phyloP scores from a whole-genome alignment of 2,113 vertebrate genomes.

The Pitta sordida region DNA sequence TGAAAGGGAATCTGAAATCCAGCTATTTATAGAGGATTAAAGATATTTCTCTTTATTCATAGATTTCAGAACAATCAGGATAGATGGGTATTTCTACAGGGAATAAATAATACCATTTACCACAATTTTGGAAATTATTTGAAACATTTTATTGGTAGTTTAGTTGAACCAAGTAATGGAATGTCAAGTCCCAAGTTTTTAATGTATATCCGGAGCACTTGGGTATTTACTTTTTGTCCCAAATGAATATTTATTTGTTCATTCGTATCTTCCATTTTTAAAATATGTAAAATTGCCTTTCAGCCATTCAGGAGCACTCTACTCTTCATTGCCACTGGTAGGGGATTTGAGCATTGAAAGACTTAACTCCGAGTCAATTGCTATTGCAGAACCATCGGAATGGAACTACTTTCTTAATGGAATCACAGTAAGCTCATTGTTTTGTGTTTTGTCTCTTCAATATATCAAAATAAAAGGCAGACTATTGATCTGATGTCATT shows the following conservation, averaged over 20 bases:
- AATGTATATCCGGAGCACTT: not conserved
- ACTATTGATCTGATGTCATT: not conserved
- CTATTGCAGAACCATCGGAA: not conserved
- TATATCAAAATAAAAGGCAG: not conserved
- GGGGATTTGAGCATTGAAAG: not conserved
- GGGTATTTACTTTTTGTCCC: not conserved
- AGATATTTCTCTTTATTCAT: slow-evolving; percentile 41
- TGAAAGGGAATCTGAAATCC: slow-evolving; percentile 35
- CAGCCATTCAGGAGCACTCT: not conserved
- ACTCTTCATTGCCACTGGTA: not conserved
- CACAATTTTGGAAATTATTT: slow-evolving; percentile 66
- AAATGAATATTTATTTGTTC: not conserved
- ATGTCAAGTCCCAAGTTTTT: not conserved
- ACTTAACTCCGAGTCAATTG: not conserved
- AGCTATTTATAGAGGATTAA: slow-evolving; percentile 33
- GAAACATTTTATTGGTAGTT: slow-evolving; percentile 52
- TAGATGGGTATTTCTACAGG: slow-evolving; percentile 46
- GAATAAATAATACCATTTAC: slow-evolving; percentile 6
- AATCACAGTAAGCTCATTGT: accelerated
- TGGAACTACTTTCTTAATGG: not conserved
- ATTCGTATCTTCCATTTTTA: not conserved
- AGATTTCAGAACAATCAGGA: slow-evolving; percentile 34
- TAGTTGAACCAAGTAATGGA: slow-evolving; percentile 57
- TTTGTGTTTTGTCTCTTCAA: not conserved
- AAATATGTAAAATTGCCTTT: not conserved